Evolutionary conservation across 2,113 vertebrate species (phyloP).

Genomic region (Mellivora capensis): DNA sequence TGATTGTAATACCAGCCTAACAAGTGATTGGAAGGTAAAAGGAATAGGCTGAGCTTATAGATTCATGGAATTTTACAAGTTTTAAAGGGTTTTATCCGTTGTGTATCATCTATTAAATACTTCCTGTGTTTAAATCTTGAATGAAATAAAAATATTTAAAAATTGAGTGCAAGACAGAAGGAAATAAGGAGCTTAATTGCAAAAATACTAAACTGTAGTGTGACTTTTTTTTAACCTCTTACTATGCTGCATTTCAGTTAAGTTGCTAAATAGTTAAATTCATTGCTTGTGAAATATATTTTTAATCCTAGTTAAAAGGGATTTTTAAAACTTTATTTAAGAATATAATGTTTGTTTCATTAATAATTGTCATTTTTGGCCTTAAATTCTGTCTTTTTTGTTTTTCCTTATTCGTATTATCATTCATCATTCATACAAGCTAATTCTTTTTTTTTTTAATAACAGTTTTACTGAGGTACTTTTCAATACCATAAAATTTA

Average conservation of each 20-base stretch:
- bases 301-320: not conserved
- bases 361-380: not conserved
- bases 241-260: not conserved
- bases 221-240: not conserved
- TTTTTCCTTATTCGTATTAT: not conserved
- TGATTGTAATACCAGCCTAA: not conserved
- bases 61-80: constrained; percentile 37
- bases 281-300: not conserved
- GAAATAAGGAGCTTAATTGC: not conserved
- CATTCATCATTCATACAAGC: not conserved
- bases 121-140: not conserved
- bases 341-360: not conserved
- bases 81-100: not conserved
- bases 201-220: not conserved
- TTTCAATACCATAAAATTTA: not conserved
- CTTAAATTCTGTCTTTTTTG: not conserved
- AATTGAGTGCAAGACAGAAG: not conserved
- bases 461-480: not conserved
- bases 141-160: not conserved
- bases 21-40: not conserved
- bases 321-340: not conserved
- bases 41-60: not conserved
- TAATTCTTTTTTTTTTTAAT: not conserved
- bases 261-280: not conserved
- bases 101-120: not conserved